These are phyloP conservation scores for Drosophila neutralis DNA, from an alignment of 2,888 invertebrate genomes.

Conservation along the genomic window DNA sequence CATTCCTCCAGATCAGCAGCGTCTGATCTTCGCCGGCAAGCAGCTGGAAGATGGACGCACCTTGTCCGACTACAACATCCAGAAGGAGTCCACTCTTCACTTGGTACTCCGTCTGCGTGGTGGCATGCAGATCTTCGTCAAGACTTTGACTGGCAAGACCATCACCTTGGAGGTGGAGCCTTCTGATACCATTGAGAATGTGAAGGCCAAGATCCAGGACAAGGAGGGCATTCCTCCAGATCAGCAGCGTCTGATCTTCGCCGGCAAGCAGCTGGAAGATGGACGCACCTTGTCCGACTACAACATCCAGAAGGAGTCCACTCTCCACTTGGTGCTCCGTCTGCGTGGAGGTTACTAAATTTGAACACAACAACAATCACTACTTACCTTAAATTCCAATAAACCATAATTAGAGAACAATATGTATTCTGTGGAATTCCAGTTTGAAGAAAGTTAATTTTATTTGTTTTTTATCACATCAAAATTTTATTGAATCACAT, in stretches of 20 bases:
- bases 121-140: too few species aligned
- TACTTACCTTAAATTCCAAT: constrained; percentile 3
- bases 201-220: too few species aligned
- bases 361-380: constrained; percentile 5
- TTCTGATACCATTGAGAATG: too few species aligned
- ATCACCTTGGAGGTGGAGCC: too few species aligned
- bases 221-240: too few species aligned
- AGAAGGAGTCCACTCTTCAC: constrained; percentile 40
- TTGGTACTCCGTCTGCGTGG: constrained; percentile 41
- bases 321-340: constrained; percentile 33
- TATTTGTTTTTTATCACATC: constrained; percentile 36
- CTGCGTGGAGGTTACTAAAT: constrained; percentile 41
- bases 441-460: constrained; percentile 18
- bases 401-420: constrained; percentile 8
- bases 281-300: constrained; percentile 33
- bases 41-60: constrained; percentile 38
- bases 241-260: too few species aligned
- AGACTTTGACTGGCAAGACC: too few species aligned
- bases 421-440: constrained; percentile 28
- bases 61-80: constrained; percentile 34
- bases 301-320: constrained; percentile 44
- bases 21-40: constrained; percentile 5
- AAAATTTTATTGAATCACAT: constrained; percentile 71
- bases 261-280: constrained; percentile 34
- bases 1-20: too few species aligned